Percentiles rank a stretch among this genome's conserved stretches.
Conservation (phyloP, 1,140 invertebrate genomes). For the Drosophila willistoni region DNA sequence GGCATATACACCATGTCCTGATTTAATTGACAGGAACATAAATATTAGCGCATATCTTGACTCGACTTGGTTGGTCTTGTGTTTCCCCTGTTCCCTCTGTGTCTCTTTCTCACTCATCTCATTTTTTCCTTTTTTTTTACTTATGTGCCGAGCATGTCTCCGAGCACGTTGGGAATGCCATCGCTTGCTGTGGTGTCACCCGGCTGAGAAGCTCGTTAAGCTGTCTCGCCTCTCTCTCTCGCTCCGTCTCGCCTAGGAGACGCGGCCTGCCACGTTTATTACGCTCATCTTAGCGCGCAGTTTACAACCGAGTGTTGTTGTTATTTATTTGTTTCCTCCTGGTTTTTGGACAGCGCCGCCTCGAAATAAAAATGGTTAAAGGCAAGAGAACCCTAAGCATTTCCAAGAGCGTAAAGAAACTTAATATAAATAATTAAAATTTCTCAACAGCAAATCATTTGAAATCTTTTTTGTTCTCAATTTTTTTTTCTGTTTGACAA, state of each 20-base stretch:
- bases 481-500: neutral
- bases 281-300: constrained; percentile 64
- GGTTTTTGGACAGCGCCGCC: constrained; percentile 22
- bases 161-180: constrained; percentile 32
- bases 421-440: constrained; percentile 14
- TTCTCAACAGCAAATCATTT: constrained; percentile 8
- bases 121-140: constrained; percentile 1
- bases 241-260: neutral
- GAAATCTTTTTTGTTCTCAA: constrained; percentile 2
- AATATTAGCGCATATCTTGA: constrained; percentile 80
- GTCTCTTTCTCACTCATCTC: constrained; percentile 9
- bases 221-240: constrained; percentile 46
- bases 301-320: constrained; percentile 63
- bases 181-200: constrained; percentile 43
- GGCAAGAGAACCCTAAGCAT: neutral
- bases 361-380: constrained; percentile 3
- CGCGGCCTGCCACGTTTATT: constrained; percentile 63
- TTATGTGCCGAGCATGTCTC: constrained; percentile 60
- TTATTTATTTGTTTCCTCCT: constrained; percentile 58
- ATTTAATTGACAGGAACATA: constrained; percentile 82
- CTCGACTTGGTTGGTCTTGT: constrained; percentile 55
- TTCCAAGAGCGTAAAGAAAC: neutral
- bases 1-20: constrained; percentile 70
- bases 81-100: constrained; percentile 2
- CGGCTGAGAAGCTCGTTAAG: constrained; percentile 74